phyloP scores from a whole-genome alignment of 2,888 invertebrate species.

The Danaus chrysippus region DNA sequence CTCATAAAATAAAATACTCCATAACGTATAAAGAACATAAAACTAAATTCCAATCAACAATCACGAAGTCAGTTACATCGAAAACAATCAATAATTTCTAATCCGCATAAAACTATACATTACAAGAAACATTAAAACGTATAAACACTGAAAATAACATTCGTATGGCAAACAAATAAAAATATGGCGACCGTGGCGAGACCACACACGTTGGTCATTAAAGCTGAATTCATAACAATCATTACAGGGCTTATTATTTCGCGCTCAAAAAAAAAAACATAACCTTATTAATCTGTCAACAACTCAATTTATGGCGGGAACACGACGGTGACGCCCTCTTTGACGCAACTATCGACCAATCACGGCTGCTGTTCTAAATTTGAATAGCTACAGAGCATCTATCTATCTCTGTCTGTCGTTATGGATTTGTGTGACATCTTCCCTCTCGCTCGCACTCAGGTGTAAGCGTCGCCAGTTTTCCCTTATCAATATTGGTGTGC shows the following conservation, averaged over 20 bases:
- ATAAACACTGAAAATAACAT: constrained; percentile 31
- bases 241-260: constrained; percentile 75
- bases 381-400: constrained; percentile 33
- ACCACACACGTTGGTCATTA: constrained; percentile 76
- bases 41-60: not conserved
- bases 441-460: constrained; percentile 11
- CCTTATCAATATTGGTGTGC: constrained; percentile 19
- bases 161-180: constrained; percentile 50
- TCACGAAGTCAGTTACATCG: not conserved
- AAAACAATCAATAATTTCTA: constrained; percentile 30
- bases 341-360: constrained; percentile 63
- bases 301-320: constrained; percentile 79
- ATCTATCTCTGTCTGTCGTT: constrained; percentile 48
- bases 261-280: constrained; percentile 70
- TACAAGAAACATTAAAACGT: constrained; percentile 28
- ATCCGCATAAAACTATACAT: constrained; percentile 34
- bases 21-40: too few species aligned
- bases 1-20: too few species aligned
- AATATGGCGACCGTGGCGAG: constrained; percentile 58
- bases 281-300: constrained; percentile 78
- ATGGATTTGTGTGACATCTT: not conserved
- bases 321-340: constrained; percentile 65
- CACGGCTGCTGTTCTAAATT: constrained; percentile 41
- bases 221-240: constrained; percentile 66
- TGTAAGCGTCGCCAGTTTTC: constrained; percentile 15